A percentile compares a stretch with the other conserved stretches of the same genome.
These are phyloP conservation scores for Alethe diademata DNA, from an alignment of 2,113 vertebrate species.

Conservation along the genomic window DNA sequence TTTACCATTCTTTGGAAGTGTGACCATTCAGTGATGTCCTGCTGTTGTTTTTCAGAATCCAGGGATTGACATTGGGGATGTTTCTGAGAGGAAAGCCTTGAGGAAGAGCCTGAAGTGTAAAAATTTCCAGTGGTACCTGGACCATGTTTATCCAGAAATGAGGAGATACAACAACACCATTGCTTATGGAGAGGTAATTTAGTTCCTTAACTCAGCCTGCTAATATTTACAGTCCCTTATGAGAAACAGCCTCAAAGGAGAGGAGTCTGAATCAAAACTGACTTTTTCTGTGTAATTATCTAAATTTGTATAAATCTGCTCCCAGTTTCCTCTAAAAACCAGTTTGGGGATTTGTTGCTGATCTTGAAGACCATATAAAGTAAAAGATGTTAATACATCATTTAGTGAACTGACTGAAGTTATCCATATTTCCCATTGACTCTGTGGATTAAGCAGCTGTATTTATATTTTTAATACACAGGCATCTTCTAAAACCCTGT, in stretches of 20 bases:
- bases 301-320: not conserved
- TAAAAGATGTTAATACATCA: not conserved
- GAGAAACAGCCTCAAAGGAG: not conserved
- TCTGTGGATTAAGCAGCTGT: not conserved
- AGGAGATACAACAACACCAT: slow-evolving; percentile 92
- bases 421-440: not conserved
- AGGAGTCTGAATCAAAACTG: not conserved
- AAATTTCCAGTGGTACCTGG: slow-evolving; percentile 96
- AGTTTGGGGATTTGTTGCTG: not conserved
- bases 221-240: not conserved
- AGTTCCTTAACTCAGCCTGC: not conserved
- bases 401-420: not conserved
- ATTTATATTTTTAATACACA: not conserved
- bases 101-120: slow-evolving; percentile 92
- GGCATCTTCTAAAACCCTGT: not conserved
- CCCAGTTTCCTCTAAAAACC: not conserved
- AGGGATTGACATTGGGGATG: slow-evolving; percentile 94
- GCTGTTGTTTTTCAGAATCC: slow-evolving; percentile 82
- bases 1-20: not conserved
- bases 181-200: slow-evolving; percentile 93
- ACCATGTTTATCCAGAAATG: slow-evolving; percentile 98
- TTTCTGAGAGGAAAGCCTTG: slow-evolving; percentile 86
- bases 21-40: fast-evolving
- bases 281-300: not conserved
- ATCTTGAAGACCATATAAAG: not conserved